These are phyloP conservation scores for Hippoglossus hippoglossus DNA, from an alignment of 2,797 vertebrate genomes.

Conservation along the genomic window DNA sequence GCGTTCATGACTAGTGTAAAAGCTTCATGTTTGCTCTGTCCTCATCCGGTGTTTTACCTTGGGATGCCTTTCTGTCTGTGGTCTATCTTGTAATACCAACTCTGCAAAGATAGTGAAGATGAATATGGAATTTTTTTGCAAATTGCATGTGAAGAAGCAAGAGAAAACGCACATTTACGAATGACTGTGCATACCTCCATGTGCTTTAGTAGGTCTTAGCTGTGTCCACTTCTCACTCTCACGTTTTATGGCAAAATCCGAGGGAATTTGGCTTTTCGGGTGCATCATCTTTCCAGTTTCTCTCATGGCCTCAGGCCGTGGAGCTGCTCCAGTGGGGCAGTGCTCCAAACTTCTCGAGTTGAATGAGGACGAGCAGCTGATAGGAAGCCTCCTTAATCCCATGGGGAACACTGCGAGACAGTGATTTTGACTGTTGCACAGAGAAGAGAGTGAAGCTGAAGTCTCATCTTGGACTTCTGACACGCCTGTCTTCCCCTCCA, in stretches of 20 bases:
- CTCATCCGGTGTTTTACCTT: slow-evolving; percentile 68
- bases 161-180: slow-evolving; percentile 17
- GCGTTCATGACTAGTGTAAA: neutral
- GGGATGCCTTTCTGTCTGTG: slow-evolving; percentile 67
- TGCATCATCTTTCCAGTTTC: slow-evolving; percentile 40
- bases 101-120: slow-evolving; percentile 67
- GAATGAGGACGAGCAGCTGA: slow-evolving; percentile 60
- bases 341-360: slow-evolving; percentile 57
- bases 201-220: slow-evolving; percentile 52
- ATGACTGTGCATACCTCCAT: slow-evolving; percentile 63
- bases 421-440: slow-evolving; percentile 63
- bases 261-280: slow-evolving; percentile 53
- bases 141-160: slow-evolving; percentile 39
- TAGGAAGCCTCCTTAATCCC: slow-evolving; percentile 57
- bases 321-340: slow-evolving; percentile 42
- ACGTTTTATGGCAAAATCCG: slow-evolving; percentile 58
- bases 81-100: slow-evolving; percentile 71
- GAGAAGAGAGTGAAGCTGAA: slow-evolving; percentile 50
- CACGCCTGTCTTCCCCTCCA: slow-evolving; percentile 60
- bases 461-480: slow-evolving; percentile 37
- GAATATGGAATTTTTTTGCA: slow-evolving; percentile 43
- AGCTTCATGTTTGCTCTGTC: neutral
- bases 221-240: slow-evolving; percentile 73
- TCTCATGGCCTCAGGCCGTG: slow-evolving; percentile 48
- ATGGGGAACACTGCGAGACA: slow-evolving; percentile 52